Evolutionary conservation across 2,113 vertebrate genomes (phyloP).

Genomic region (Martes martes): DNA sequence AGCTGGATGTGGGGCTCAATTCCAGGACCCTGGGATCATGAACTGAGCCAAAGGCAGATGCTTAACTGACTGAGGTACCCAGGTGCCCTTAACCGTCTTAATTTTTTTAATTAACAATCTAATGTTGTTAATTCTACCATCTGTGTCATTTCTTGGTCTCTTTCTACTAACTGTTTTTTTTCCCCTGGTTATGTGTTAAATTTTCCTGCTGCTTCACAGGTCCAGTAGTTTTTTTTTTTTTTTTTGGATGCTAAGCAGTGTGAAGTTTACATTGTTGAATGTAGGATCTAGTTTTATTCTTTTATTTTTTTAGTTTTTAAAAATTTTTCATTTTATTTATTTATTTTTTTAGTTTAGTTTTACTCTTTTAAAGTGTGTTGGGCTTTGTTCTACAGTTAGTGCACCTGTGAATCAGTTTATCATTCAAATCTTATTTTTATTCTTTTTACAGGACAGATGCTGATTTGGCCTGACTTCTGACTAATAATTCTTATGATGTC

Average conservation of each 20-base stretch:
- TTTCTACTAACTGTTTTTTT: background rate
- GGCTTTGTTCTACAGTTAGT: background rate
- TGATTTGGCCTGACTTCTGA: background rate
- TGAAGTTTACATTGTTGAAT: constrained; percentile 7
- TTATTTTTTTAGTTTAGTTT: background rate
- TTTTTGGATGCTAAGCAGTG: background rate
- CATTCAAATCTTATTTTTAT: constrained; percentile 1
- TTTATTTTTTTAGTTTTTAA: background rate
- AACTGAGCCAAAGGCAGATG: background rate
- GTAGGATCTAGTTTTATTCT: background rate
- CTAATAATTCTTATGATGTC: background rate
- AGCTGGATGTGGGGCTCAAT: background rate
- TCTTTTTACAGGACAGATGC: background rate
- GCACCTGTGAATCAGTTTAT: background rate
- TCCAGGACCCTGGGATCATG: background rate
- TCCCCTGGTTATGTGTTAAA: background rate
- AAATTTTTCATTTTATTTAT: background rate
- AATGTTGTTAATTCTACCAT: background rate
- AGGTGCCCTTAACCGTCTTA: background rate
- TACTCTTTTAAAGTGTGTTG: background rate
- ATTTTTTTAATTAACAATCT: background rate
- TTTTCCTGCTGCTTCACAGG: background rate
- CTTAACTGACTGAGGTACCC: background rate
- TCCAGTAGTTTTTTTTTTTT: background rate
- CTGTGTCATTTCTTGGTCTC: background rate